A percentile compares a stretch with the other conserved stretches of the same genome.
Evolutionary conservation across 2,888 invertebrate genomes (phyloP).

Genomic region (Penaeus monodon): DNA sequence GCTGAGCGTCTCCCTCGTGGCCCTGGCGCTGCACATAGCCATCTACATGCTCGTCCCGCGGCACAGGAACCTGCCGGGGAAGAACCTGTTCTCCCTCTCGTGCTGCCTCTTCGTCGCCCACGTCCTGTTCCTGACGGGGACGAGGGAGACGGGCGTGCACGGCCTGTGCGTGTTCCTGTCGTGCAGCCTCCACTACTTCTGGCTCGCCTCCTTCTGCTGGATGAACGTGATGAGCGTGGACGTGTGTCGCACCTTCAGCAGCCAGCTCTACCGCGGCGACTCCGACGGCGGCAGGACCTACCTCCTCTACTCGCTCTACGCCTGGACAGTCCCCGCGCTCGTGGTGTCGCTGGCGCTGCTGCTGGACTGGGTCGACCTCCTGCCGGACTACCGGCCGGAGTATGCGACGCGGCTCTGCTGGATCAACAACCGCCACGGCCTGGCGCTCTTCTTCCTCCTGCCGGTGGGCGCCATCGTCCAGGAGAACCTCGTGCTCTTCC

Average conservation of each 20-base stretch:
- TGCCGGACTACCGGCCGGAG: conserved; percentile 63
- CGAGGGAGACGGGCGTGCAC: conserved; percentile 39
- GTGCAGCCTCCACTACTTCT: conserved; percentile 70
- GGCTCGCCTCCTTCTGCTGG: conserved; percentile 71
- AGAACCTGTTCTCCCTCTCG: conserved; percentile 70
- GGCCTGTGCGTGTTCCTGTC: conserved; percentile 67
- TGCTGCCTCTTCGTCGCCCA: conserved; percentile 70
- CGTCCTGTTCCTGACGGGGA: conserved; percentile 68
- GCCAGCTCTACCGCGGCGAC: conserved; percentile 51
- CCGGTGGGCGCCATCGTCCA: conserved; percentile 69
- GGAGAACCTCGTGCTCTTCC: conserved; percentile 69
- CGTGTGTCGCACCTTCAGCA: conserved; percentile 70
- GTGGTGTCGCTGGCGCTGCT: conserved; percentile 67
- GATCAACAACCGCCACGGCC: conserved; percentile 69
- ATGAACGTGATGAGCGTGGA: conserved; percentile 72
- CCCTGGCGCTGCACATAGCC: conserved; percentile 68
- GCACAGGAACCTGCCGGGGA: conserved; percentile 70
- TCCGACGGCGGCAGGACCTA: conserved; percentile 50
- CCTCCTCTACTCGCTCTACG: conserved; percentile 69
- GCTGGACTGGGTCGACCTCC: conserved; percentile 63
- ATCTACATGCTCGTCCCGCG: conserved; percentile 68
- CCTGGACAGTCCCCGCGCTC: conserved; percentile 69
- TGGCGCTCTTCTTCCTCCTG: conserved; percentile 70
- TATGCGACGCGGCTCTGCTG: conserved; percentile 69
- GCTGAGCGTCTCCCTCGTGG: conserved; percentile 68